phyloP scores from a whole-genome alignment of 1,140 invertebrate species.

The Atopsyche davidsoni region DNA sequence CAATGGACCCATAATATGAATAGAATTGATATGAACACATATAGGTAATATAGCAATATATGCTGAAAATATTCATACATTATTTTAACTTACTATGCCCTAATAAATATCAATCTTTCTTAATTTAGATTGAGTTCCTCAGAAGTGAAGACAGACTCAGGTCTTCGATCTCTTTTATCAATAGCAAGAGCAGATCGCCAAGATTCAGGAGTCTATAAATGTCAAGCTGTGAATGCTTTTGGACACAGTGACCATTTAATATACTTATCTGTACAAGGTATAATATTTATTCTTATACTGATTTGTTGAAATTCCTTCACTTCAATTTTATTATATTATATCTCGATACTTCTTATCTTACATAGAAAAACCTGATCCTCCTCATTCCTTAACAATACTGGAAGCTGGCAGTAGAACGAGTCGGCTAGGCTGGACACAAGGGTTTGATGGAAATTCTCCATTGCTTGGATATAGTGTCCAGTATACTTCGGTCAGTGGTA shows the following conservation, averaged over 20 bases:
- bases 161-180: constrained; percentile 64
- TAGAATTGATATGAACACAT: constrained; percentile 61
- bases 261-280: constrained; percentile 79
- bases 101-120: constrained; percentile 8
- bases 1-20: constrained; percentile 68
- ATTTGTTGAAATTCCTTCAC: too few relatives aligned
- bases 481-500: constrained; percentile 43
- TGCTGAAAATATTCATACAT: not conserved
- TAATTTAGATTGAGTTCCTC: constrained; percentile 55
- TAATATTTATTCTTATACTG: not conserved
- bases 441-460: constrained; percentile 78
- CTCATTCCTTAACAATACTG: constrained; percentile 58
- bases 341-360: too few relatives aligned
- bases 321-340: too few relatives aligned
- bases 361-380: constrained; percentile 67
- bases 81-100: not conserved
- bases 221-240: constrained; percentile 76
- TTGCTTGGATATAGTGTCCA: constrained; percentile 69
- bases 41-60: constrained; percentile 53
- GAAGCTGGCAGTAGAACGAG: constrained; percentile 64
- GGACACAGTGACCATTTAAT: constrained; percentile 79
- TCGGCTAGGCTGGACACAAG: constrained; percentile 65
- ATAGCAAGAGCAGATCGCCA: constrained; percentile 62
- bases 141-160: constrained; percentile 66
- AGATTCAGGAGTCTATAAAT: constrained; percentile 82